Evolutionary conservation across 2,888 invertebrate genomes (phyloP).

Genomic region (Pyrgus malvae): DNA sequence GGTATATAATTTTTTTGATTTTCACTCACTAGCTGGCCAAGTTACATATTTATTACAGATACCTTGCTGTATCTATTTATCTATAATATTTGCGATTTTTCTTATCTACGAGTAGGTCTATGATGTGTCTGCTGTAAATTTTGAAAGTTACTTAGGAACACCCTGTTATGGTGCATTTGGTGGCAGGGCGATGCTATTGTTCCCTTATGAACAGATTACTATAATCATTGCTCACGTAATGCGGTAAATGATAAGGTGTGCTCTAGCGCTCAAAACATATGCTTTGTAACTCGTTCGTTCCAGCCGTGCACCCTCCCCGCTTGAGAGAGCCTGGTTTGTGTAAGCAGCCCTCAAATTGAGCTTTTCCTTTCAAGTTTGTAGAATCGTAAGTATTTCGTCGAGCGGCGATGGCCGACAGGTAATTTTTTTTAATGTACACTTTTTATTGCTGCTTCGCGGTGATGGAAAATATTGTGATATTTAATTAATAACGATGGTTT

Average conservation of each 20-base stretch:
- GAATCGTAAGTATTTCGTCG: not conserved
- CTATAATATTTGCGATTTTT: too few species aligned
- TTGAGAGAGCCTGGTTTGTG: constrained; percentile 32
- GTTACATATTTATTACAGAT: too few species aligned
- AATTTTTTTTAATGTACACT: not conserved
- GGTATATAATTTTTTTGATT: too few species aligned
- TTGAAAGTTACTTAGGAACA: too few species aligned
- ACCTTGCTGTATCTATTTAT: too few species aligned
- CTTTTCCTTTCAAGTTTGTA: constrained; percentile 5
- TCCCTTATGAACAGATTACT: constrained; percentile 76
- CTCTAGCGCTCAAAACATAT: constrained; percentile 77
- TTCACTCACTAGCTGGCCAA: too few species aligned
- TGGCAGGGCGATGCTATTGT: constrained; percentile 66
- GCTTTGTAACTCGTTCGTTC: constrained; percentile 76
- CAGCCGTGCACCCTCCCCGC: constrained; percentile 49
- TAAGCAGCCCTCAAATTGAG: constrained; percentile 32
- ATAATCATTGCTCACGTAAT: constrained; percentile 79
- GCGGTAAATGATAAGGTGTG: constrained; percentile 80
- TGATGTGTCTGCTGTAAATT: too few species aligned
- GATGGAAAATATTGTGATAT: too few species aligned
- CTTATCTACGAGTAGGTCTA: too few species aligned
- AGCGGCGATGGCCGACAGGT: too few species aligned
- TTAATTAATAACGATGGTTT: too few species aligned
- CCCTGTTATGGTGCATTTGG: constrained; percentile 57
- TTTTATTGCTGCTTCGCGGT: too few species aligned